Evolutionary conservation across 2,888 invertebrate genomes (phyloP).

Genomic region (Megamerina dolium): DNA sequence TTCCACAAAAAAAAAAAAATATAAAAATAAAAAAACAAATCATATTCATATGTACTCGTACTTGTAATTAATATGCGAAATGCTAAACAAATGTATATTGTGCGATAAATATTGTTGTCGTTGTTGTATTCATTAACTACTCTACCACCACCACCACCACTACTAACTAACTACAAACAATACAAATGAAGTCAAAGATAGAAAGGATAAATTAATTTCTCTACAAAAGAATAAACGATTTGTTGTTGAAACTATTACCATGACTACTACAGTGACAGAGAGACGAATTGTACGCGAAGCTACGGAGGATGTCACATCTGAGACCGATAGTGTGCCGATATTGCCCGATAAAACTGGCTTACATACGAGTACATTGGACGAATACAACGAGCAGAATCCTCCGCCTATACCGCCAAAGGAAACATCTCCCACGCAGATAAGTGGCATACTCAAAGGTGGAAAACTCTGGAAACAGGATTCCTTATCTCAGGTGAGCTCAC

Average conservation of each 20-base stretch:
- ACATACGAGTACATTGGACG: conserved; percentile 16
- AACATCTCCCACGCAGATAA: conserved; percentile 56
- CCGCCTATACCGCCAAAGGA: conserved; percentile 48
- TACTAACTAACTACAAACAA: neutral
- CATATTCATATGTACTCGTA: neutral
- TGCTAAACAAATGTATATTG: conserved; percentile 4
- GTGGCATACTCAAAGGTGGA: conserved; percentile 73
- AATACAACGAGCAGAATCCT: conserved; percentile 34
- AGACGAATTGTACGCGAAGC: conserved; percentile 54
- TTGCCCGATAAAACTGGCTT: conserved; percentile 23
- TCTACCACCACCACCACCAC: neutral
- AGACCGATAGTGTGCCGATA: conserved; percentile 16
- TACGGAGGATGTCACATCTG: conserved; percentile 34
- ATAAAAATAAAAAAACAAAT: conserved; percentile 2
- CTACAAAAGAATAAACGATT: conserved; percentile 40
- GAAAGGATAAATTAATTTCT: conserved; percentile 30
- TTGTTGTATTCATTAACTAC: neutral
- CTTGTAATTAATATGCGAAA: too few relatives aligned
- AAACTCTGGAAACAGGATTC: conserved; percentile 65
- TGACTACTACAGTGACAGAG: conserved; percentile 62
- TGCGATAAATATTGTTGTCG: conserved; percentile 4
- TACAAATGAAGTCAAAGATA: conserved; percentile 21
- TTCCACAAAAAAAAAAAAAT: conserved; percentile 6
- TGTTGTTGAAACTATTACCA: conserved; percentile 61
- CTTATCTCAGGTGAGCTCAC: conserved; percentile 51